These are phyloP conservation scores for Chrysolina americana DNA, from an alignment of 2,888 invertebrate species.

Conservation along the genomic window DNA sequence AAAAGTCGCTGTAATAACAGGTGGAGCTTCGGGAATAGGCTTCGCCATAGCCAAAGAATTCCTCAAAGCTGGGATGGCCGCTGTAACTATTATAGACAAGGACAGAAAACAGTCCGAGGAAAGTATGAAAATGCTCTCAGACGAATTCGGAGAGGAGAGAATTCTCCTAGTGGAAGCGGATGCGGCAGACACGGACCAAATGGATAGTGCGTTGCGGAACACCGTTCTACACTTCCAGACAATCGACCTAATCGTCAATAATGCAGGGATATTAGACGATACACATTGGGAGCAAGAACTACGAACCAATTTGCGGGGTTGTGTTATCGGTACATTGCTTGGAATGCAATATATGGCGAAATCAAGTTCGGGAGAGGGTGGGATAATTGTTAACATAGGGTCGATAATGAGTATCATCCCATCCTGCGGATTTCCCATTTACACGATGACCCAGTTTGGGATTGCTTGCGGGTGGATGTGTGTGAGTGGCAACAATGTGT, in stretches of 20 bases:
- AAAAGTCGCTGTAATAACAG: constrained; percentile 80
- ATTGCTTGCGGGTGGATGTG: constrained; percentile 59
- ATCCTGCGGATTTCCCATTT: constrained; percentile 71
- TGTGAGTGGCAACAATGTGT: too few species aligned
- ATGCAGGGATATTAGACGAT: constrained; percentile 85
- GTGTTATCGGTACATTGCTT: constrained; percentile 69
- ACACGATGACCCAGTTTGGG: constrained; percentile 69
- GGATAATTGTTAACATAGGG: constrained; percentile 76
- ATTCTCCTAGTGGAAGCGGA: constrained; percentile 81
- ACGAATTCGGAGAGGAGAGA: constrained; percentile 78
- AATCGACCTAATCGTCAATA: constrained; percentile 76
- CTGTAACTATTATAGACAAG: constrained; percentile 81
- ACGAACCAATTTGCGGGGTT: constrained; percentile 66
- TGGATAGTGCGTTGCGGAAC: constrained; percentile 68
- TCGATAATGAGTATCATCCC: constrained; percentile 74
- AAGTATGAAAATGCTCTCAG: constrained; percentile 75
- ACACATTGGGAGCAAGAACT: constrained; percentile 82
- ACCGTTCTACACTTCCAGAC: constrained; percentile 51
- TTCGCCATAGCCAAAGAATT: constrained; percentile 78
- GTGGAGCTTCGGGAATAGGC: constrained; percentile 82
- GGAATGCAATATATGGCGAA: constrained; percentile 74
- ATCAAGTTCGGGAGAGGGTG: constrained; percentile 73
- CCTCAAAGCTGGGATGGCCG: constrained; percentile 75
- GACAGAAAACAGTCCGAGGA: constrained; percentile 77
- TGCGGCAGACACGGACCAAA: constrained; percentile 81